Percentiles rank a stretch among this genome's conserved stretches.
Conservation (phyloP, 1,140 invertebrate genomes). For the Diabrotica virgifera region DNA sequence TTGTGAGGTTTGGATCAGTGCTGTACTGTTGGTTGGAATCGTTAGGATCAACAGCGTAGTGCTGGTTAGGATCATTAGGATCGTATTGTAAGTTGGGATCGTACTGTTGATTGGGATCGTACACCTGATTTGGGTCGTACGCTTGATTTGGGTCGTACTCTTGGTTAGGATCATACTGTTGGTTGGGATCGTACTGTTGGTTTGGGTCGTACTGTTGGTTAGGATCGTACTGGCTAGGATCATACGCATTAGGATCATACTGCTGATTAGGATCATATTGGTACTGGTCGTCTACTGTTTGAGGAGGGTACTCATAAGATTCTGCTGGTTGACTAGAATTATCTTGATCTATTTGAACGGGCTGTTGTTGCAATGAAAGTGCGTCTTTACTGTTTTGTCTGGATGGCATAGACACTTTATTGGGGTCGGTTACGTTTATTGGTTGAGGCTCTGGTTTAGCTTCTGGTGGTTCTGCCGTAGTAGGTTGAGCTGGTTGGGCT, state of each 20-base stretch:
- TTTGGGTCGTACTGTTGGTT: constrained; percentile 32
- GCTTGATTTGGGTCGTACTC: constrained; percentile 34
- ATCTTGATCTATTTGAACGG: constrained; percentile 22
- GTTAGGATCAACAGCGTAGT: constrained; percentile 25
- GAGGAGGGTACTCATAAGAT: constrained; percentile 23
- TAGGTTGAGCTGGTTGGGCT: constrained; percentile 8
- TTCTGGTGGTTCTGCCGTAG: not conserved
- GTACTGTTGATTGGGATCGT: constrained; percentile 33
- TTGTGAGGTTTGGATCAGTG: constrained; percentile 11
- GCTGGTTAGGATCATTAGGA: constrained; percentile 29
- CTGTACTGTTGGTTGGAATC: constrained; percentile 35
- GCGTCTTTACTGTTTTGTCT: constrained; percentile 26
- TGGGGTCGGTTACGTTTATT: not conserved
- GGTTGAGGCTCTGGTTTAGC: not conserved
- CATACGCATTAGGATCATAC: constrained; percentile 29
- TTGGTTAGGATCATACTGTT: constrained; percentile 32
- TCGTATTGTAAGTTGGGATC: constrained; percentile 31
- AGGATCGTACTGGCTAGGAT: constrained; percentile 29
- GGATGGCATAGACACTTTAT: constrained; percentile 14
- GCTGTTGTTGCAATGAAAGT: constrained; percentile 11
- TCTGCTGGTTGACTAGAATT: constrained; percentile 17
- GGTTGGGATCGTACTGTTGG: constrained; percentile 33
- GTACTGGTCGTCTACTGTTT: constrained; percentile 24
- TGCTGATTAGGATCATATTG: constrained; percentile 35
- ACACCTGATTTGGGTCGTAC: constrained; percentile 28